phyloP scores from a whole-genome alignment of 1,140 invertebrate genomes.

The Coptotermes formosanus region DNA sequence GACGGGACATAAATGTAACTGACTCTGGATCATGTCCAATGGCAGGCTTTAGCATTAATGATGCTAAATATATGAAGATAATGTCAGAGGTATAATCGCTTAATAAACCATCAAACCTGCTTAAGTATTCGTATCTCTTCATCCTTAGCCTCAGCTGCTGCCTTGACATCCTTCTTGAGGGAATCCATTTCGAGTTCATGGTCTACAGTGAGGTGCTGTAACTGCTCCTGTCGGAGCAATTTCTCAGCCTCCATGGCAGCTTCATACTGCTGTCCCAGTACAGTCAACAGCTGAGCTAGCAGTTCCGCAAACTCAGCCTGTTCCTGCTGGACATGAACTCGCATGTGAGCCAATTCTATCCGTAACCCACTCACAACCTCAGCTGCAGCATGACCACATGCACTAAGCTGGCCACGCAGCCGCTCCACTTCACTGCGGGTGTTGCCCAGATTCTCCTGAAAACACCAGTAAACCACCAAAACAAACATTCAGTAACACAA shows the following conservation, averaged over 20 bases:
- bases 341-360: constrained; percentile 19
- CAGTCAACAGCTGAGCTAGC: constrained; percentile 2
- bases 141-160: constrained; percentile 27
- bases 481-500: too few relatives aligned
- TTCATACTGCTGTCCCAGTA: constrained; percentile 6
- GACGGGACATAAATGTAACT: too few relatives aligned
- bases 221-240: constrained; percentile 53
- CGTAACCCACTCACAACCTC: neutral
- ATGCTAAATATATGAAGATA: too few relatives aligned
- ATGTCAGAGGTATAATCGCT: too few relatives aligned
- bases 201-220: constrained; percentile 60
- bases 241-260: neutral
- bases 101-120: neutral
- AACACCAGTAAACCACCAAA: neutral
- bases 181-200: constrained; percentile 65
- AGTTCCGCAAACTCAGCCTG: neutral
- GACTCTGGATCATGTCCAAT: too few relatives aligned
- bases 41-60: too few relatives aligned
- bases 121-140: constrained; percentile 22
- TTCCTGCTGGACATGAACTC: neutral
- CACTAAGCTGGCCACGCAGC: constrained; percentile 37
- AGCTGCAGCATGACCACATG: neutral
- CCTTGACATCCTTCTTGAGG: constrained; percentile 49
- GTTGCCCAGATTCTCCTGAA: constrained; percentile 51
- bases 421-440: constrained; percentile 49